Percentiles rank a stretch among this genome's conserved stretches.
phyloP scores from a whole-genome alignment of 1,140 invertebrate genomes.

The Manduca sexta region DNA sequence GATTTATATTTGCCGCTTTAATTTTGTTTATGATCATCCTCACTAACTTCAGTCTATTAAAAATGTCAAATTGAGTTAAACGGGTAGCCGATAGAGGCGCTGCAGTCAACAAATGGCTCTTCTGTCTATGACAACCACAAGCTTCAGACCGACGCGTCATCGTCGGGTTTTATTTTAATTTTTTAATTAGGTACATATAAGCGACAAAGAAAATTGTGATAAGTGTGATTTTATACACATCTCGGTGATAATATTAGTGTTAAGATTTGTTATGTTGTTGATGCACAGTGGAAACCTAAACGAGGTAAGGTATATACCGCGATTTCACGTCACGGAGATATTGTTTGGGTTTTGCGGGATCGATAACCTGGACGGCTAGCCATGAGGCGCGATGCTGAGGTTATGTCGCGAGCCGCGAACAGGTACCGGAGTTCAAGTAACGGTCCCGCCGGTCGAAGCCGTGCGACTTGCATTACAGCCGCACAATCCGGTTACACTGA shows the following conservation, averaged over 20 bases:
- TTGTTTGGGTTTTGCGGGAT: slow-evolving; percentile 68
- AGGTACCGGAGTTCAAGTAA: slow-evolving; percentile 67
- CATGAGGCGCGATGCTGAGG: slow-evolving; percentile 69
- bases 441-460: slow-evolving; percentile 50
- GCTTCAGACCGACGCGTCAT: slow-evolving; percentile 68
- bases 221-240: slow-evolving; percentile 71
- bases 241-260: slow-evolving; percentile 67
- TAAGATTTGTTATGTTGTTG: slow-evolving; percentile 71
- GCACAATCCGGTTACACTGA: slow-evolving; percentile 59
- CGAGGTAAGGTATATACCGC: slow-evolving; percentile 50
- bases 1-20: too few species aligned
- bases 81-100: background rate
- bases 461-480: slow-evolving; percentile 54
- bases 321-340: slow-evolving; percentile 32
- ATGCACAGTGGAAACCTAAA: slow-evolving; percentile 50
- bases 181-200: slow-evolving; percentile 67
- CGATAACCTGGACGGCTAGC: slow-evolving; percentile 69
- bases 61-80: too few species aligned
- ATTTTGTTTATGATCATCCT: too few species aligned
- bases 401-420: slow-evolving; percentile 63
- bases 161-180: slow-evolving; percentile 66
- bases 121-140: slow-evolving; percentile 59
- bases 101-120: slow-evolving; percentile 12
- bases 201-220: slow-evolving; percentile 71
- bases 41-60: too few species aligned